Evolutionary conservation across 2,113 vertebrate species (phyloP).

Genomic region (Sinocyclocheilus anshuiensis): DNA sequence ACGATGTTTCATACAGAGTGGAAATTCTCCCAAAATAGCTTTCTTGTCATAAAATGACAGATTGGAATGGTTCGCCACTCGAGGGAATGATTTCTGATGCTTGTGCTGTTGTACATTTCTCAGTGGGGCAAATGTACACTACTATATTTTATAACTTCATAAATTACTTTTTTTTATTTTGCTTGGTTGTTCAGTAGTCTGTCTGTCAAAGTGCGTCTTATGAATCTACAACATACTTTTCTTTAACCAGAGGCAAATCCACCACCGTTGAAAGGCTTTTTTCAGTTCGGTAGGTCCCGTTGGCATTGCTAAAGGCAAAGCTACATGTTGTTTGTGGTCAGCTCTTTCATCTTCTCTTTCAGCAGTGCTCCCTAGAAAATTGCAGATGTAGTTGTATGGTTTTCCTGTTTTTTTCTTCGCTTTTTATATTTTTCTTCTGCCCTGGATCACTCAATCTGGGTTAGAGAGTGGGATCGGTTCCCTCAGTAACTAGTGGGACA

Average conservation of each 20-base stretch:
- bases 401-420: background rate
- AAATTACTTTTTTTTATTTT: background rate
- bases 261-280: background rate
- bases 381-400: constrained; percentile 16
- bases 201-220: background rate
- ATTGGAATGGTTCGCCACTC: background rate
- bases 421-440: background rate
- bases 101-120: background rate
- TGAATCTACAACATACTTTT: background rate
- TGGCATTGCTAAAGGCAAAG: constrained; percentile 41
- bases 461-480: constrained; percentile 37
- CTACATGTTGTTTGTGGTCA: constrained; percentile 16
- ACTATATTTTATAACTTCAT: background rate
- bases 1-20: background rate
- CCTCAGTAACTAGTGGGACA: constrained; percentile 39
- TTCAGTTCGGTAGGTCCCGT: constrained; percentile 1
- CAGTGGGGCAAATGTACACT: background rate
- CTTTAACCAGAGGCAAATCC: constrained; percentile 13
- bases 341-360: constrained; percentile 38
- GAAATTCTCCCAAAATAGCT: constrained; percentile 9
- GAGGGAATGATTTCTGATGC: background rate
- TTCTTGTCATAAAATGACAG: constrained; percentile 21
- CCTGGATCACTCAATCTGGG: constrained; percentile 19
- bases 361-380: constrained; percentile 17
- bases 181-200: background rate